Evolutionary conservation across 2,888 invertebrate genomes (phyloP), one percentile per base, ranked within the genome.

Genomic region (Ophioninae sp.): DNA sequence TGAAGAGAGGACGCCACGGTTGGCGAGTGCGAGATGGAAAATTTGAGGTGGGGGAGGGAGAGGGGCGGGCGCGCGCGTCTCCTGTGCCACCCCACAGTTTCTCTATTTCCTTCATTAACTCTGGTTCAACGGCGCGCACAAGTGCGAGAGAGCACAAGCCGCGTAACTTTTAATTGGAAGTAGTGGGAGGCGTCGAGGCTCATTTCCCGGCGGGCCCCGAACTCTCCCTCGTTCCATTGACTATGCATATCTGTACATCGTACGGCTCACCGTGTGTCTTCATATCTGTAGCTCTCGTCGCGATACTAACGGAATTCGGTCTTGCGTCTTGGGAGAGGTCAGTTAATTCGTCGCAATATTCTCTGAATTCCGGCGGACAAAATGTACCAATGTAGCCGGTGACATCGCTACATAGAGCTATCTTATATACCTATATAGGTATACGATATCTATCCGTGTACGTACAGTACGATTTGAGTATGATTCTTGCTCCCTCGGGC

Each of bases 81-180:
- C 65, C 50, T 72, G 59, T 81, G 70, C 83, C 77, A 78, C 70
- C 80, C 80, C 88, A 90, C 89, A 90, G 89, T 91, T 91, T 90
- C 90, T 89, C 89, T 90, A 91, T 92, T 92, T 92, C 91, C 91
- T 91, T 91, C 91, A 91, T 92, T 91, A 91, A 91, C 90, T 91
- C 89, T 89, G 89, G 88, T 90, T 90, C 90, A 90, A 91, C 90
- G 88, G 89, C 85, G 88, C 61, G 76, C 67, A 73, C 62, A 62
- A 75, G 70, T 50, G 76, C 82, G 81, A 75, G 83, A 80, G 77
- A 77, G 80, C 73, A 73, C 73, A 82, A 82, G 84, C 82, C 84
- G 90, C 89, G 90, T 90, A 92, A 92, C 91, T 92, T 92, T 92
- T 92, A 92, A 92, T 92, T 92, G 92, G 91, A 91, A 91, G 90